These are phyloP conservation scores for Drosophila orosa DNA, from an alignment of 1,140 invertebrate genomes.

Conservation along the genomic window DNA sequence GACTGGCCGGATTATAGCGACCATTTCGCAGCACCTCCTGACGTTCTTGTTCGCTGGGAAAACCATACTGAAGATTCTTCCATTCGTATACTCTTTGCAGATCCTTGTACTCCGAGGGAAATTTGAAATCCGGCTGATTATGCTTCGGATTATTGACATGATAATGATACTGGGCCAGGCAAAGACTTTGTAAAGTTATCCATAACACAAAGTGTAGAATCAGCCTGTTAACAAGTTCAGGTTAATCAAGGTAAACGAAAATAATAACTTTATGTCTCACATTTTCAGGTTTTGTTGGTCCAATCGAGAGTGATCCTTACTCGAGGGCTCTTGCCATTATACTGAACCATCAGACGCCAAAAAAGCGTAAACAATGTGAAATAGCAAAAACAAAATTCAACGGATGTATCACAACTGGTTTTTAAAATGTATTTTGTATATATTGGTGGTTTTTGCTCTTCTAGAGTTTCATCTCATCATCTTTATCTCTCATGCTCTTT, in stretches of 20 bases:
- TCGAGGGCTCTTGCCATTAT: constrained; percentile 36
- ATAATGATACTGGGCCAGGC: constrained; percentile 21
- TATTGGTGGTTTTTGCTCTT: constrained; percentile 24
- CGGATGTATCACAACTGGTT: constrained; percentile 46
- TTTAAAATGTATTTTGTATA: constrained; percentile 31
- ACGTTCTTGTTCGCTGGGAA: constrained; percentile 51
- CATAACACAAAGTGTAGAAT: constrained; percentile 10
- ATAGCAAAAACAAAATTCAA: constrained; percentile 30
- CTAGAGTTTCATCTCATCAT: constrained; percentile 29
- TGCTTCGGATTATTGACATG: constrained; percentile 7
- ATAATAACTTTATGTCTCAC: background rate
- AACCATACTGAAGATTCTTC: constrained; percentile 60
- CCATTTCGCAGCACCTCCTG: constrained; percentile 41
- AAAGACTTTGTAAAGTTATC: background rate
- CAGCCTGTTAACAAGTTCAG: background rate
- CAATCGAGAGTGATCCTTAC: constrained; percentile 37
- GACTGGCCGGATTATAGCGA: constrained; percentile 56
- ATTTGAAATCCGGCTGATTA: background rate
- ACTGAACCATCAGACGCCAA: constrained; percentile 27
- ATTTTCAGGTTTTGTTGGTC: constrained; percentile 36
- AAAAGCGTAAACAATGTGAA: constrained; percentile 13
- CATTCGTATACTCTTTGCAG: constrained; percentile 47
- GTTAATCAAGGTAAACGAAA: background rate
- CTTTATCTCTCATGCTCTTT: constrained; percentile 2
- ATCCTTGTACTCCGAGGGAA: constrained; percentile 31